Percentiles rank a stretch among this genome's conserved stretches.
phyloP scores from a whole-genome alignment of 2,797 vertebrate genomes.

The Syngnathus rostellatus region DNA sequence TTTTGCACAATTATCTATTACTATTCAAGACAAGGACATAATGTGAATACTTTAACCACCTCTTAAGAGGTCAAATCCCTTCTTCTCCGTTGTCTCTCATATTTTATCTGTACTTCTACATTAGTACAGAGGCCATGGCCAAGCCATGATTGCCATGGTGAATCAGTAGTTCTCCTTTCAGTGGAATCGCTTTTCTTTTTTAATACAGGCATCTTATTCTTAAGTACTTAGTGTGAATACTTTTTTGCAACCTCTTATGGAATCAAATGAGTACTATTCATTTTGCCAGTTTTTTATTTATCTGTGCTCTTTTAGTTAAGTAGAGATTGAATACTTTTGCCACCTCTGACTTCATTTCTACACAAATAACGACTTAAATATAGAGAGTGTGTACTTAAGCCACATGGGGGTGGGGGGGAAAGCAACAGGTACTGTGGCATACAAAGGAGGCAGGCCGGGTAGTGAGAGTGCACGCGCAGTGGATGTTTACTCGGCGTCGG shows the following conservation, averaged over 20 bases:
- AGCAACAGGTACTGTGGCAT: neutral
- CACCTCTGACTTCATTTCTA: neutral
- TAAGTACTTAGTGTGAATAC: neutral
- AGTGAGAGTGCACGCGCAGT: conserved; percentile 8
- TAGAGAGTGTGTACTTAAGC: neutral
- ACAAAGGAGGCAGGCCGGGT: conserved; percentile 1
- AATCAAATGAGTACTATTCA: neutral
- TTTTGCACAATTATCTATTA: neutral
- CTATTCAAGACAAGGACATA: too few relatives aligned
- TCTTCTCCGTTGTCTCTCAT: too few relatives aligned
- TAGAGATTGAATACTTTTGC: neutral
- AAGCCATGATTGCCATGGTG: too few relatives aligned
- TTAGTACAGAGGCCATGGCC: neutral
- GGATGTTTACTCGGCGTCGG: conserved; percentile 42
- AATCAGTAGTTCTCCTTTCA: too few relatives aligned
- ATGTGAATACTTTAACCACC: too few relatives aligned
- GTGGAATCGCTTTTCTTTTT: too few relatives aligned
- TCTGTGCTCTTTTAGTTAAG: neutral
- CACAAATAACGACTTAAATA: too few relatives aligned
- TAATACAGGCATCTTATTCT: too few relatives aligned
- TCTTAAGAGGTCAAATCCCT: too few relatives aligned
- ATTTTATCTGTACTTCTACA: too few relatives aligned
- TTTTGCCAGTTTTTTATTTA: neutral
- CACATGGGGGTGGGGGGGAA: neutral
- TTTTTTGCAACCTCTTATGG: neutral